Evolutionary conservation across 2,113 vertebrate genomes (phyloP), one percentile per base, ranked within the genome.

Genomic region (Clupea harengus): DNA sequence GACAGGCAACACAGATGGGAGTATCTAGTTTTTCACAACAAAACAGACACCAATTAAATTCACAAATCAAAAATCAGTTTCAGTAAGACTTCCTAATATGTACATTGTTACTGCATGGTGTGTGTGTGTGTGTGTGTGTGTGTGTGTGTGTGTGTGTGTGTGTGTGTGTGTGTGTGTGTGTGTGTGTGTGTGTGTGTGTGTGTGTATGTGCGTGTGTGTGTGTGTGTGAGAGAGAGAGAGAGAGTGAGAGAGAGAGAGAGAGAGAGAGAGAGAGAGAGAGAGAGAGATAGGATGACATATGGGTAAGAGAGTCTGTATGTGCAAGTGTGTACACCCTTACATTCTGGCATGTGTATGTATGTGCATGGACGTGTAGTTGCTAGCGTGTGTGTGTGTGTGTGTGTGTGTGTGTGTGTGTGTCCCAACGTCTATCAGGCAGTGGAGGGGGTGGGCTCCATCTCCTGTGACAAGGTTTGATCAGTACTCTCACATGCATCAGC

Each of bases 401-500:
- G n/a, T 32, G 64, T 32, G 25, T 7, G 28, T 32, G 28, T 32
- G 13, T 82, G 50, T 78, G 13, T 25, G 25, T 49, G 72, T 67
- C 89, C 88, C 87, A 89, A 86, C 85, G 88, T 90, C 89, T 85
- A 87, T 90, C 85, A 75, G 82, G 18, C 52, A 47, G 84, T 83
- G 4, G 82, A n/a, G 7, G 81, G 88, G 83, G 84, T 87, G 84
- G 78, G 90, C 88, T 84, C 87, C 91, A 86, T 87, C 52, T 80
- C 91, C 85, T 88, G 85, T 92, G 92, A 92, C 91, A 92, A 87
- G 90, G 90, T 90, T 93, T 94, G 93, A 94, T 94, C 92, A 92
- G 89, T 82, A 88, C 89, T 93, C 92, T 94, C 93, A 93, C 89
- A 91, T 91, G 88, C 91, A 11, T 39, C 28, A 78, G 13, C 72